phyloP scores from a whole-genome alignment of 1,140 invertebrate species.

The Mya arenaria region DNA sequence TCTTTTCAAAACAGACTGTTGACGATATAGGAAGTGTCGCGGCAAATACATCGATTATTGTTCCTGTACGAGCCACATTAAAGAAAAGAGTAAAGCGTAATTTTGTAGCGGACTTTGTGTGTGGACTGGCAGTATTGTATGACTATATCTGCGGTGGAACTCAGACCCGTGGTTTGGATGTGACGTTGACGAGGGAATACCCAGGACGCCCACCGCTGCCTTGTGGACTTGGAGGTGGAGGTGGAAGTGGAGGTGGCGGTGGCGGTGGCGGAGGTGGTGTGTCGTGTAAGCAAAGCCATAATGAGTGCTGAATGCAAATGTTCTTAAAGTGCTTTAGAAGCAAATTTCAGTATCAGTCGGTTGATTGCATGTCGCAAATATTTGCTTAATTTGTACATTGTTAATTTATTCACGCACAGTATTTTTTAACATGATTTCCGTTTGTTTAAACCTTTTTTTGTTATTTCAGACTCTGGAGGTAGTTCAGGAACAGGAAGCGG shows the following conservation, averaged over 20 bases:
- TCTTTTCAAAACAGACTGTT: background rate
- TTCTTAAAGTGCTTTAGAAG: background rate
- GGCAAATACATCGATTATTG: slow-evolving; percentile 36
- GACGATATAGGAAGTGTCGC: slow-evolving; percentile 33
- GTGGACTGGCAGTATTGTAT: slow-evolving; percentile 42
- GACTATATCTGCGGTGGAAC: slow-evolving; percentile 33
- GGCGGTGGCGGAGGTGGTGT: slow-evolving; percentile 11
- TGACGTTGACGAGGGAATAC: slow-evolving; percentile 16
- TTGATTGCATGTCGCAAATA: background rate
- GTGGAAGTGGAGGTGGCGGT: slow-evolving; percentile 8
- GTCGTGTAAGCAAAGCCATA: background rate
- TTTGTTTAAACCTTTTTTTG: background rate
- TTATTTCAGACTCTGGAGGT: slow-evolving; percentile 4
- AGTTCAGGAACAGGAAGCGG: slow-evolving; percentile 13
- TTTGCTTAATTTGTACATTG: background rate
- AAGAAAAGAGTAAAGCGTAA: slow-evolving; percentile 36
- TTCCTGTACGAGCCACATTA: slow-evolving; percentile 23
- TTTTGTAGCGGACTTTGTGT: background rate
- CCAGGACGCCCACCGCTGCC: slow-evolving; percentile 13
- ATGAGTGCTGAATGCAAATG: background rate
- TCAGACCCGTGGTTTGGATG: slow-evolving; percentile 12
- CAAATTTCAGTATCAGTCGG: no score
- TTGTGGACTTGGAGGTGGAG: slow-evolving; percentile 10
- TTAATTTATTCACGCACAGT: background rate
- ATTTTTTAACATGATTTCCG: background rate